phyloP scores from a whole-genome alignment of 2,113 vertebrate genomes.

The Zeus faber region DNA sequence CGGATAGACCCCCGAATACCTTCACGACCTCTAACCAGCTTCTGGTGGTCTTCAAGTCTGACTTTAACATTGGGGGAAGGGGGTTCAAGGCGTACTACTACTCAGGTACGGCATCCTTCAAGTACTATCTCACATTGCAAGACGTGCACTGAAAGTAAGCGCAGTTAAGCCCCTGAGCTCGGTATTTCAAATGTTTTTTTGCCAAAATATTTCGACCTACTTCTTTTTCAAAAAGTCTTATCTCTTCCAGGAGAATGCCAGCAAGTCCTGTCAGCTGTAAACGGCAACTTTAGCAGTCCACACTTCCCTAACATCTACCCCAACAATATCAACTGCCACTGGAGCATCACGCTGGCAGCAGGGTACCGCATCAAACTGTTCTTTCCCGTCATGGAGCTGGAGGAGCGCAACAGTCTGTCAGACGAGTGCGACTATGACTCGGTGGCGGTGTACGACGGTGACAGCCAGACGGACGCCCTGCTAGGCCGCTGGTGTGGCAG shows the following conservation, averaged over 20 bases:
- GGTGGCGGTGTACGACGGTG: slow-evolving; percentile 82
- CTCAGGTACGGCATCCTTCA: slow-evolving; percentile 75
- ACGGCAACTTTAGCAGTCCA: slow-evolving; percentile 92
- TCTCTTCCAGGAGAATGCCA: slow-evolving; percentile 86
- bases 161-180: not conserved
- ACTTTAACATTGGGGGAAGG: slow-evolving; percentile 93
- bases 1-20: slow-evolving; percentile 71
- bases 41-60: slow-evolving; percentile 91
- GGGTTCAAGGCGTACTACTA: slow-evolving; percentile 95
- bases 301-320: slow-evolving; percentile 89
- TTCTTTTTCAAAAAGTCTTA: not conserved
- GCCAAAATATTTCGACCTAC: not conserved
- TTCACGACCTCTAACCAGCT: slow-evolving; percentile 82
- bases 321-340: slow-evolving; percentile 96
- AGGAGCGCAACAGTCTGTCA: slow-evolving; percentile 85
- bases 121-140: not conserved
- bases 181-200: not conserved
- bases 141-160: not conserved
- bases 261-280: slow-evolving; percentile 80
- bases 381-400: slow-evolving; percentile 87
- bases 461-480: slow-evolving; percentile 68
- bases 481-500: slow-evolving; percentile 89
- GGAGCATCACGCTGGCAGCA: slow-evolving; percentile 76
- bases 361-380: slow-evolving; percentile 87
- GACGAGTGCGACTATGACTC: slow-evolving; percentile 87